A percentile compares a stretch with the other conserved stretches of the same genome.
Evolutionary conservation across 1,140 invertebrate species (phyloP).

Genomic region (Sarcophaga peregrina): DNA sequence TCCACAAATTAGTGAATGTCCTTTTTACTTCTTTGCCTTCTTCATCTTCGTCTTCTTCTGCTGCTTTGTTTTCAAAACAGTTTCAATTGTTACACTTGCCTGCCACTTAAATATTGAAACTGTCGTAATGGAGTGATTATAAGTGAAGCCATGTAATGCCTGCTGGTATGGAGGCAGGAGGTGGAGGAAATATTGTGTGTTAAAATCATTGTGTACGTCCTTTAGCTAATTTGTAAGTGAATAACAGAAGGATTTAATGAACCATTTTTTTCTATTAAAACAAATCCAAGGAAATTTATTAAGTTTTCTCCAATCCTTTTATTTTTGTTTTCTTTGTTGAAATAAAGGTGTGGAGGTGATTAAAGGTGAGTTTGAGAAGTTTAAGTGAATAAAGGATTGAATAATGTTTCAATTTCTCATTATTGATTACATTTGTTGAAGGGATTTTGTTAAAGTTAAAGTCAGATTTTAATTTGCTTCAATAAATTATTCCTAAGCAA

Average conservation of each 20-base stretch:
- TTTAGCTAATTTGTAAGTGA: constrained; percentile 30
- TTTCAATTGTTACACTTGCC: neutral
- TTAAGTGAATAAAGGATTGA: too few species aligned
- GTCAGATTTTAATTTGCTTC: too few species aligned
- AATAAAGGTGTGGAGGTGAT: neutral
- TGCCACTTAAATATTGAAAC: constrained; percentile 7
- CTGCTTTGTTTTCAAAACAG: neutral
- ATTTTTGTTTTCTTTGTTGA: neutral
- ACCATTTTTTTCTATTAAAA: constrained; percentile 17
- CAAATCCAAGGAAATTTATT: neutral
- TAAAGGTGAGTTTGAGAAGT: too few species aligned
- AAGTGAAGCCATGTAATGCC: neutral
- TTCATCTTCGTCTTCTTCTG: neutral
- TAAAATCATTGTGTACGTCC: neutral
- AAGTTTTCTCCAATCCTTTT: too few species aligned
- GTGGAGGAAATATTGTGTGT: neutral
- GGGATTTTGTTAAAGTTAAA: too few species aligned
- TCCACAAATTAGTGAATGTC: neutral
- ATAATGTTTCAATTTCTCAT: too few species aligned
- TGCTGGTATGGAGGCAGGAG: neutral
- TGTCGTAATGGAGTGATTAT: constrained; percentile 6
- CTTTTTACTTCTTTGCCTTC: neutral
- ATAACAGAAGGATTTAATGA: constrained; percentile 30
- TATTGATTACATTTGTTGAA: too few species aligned
- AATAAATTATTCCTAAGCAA: too few species aligned